Percentiles rank a stretch among this genome's conserved stretches.
Evolutionary conservation across 2,113 vertebrate genomes (phyloP).

Genomic region (Panthera leo): DNA sequence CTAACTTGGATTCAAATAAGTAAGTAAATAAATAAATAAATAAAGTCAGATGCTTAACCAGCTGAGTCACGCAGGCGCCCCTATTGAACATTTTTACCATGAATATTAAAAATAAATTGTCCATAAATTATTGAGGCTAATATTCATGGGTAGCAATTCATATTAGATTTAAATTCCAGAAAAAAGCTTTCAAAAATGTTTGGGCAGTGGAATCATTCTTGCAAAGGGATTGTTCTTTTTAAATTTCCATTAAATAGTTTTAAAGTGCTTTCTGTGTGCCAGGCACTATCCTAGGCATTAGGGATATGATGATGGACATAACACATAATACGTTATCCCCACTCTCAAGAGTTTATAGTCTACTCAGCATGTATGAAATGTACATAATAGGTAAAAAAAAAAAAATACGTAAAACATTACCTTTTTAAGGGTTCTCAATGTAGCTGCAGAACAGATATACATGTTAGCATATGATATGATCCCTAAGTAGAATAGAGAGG

Average conservation of each 20-base stretch:
- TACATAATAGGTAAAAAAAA: background rate
- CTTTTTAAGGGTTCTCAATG: background rate
- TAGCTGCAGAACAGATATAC: background rate
- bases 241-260: constrained; percentile 8
- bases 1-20: no score
- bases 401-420: background rate
- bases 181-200: background rate
- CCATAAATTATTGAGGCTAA: background rate
- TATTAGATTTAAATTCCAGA: constrained; percentile 43
- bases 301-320: background rate
- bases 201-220: background rate
- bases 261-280: background rate
- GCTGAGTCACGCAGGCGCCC: no score
- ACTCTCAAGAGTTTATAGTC: background rate
- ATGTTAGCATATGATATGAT: background rate
- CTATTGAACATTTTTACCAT: background rate
- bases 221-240: background rate
- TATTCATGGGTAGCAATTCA: background rate
- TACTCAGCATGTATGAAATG: background rate
- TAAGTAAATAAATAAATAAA: no score
- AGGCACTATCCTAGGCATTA: background rate
- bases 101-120: background rate
- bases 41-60: no score
- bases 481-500: background rate
- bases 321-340: background rate